Evolutionary conservation across 2,797 vertebrate genomes (phyloP).

Genomic region (Malacoraja senta): DNA sequence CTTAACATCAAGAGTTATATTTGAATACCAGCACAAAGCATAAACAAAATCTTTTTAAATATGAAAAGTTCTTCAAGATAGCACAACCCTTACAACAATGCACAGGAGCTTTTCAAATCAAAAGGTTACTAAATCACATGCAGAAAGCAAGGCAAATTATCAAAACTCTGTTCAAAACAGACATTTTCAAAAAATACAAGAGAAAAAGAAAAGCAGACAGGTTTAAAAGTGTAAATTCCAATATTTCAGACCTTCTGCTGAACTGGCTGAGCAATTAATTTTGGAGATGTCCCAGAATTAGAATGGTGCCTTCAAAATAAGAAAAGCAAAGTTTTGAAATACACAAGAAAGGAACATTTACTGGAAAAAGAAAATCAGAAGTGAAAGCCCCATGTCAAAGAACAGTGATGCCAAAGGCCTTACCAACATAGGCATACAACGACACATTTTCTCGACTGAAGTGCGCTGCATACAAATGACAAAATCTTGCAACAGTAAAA

Average conservation of each 20-base stretch:
- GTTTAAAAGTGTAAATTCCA: too few species aligned
- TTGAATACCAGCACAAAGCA: background rate
- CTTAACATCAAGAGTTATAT: background rate
- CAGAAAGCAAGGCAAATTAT: too few species aligned
- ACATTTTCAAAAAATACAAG: too few species aligned
- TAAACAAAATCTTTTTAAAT: background rate
- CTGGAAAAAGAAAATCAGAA: slow-evolving; percentile 19
- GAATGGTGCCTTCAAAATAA: background rate
- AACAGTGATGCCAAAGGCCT: background rate
- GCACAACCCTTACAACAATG: too few species aligned
- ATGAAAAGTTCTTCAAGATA: background rate
- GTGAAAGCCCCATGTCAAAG: background rate
- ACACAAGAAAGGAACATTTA: background rate
- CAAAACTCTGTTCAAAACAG: too few species aligned
- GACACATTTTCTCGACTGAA: background rate
- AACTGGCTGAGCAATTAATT: background rate
- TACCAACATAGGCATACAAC: background rate
- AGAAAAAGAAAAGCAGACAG: too few species aligned
- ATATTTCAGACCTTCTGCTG: too few species aligned
- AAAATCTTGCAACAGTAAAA: background rate
- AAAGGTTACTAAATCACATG: too few species aligned
- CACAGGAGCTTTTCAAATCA: too few species aligned
- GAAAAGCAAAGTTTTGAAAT: background rate
- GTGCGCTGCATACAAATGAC: background rate
- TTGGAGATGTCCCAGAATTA: background rate